Evolutionary conservation across 2,888 invertebrate species (phyloP), one percentile per base, ranked within the genome.

Genomic region (Lacanobia wlatinum): DNA sequence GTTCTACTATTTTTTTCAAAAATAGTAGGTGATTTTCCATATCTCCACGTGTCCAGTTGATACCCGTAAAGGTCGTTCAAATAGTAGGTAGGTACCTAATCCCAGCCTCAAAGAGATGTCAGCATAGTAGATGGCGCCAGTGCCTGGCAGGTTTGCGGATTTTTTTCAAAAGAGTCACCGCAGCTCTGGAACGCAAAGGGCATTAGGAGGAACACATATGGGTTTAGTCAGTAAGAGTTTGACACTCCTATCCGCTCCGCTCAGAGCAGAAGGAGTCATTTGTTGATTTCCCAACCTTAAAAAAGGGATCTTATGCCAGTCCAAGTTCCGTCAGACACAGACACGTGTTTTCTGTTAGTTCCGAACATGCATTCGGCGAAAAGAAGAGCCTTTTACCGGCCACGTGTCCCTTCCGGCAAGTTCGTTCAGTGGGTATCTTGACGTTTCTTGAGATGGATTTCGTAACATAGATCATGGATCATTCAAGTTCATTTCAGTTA

Each of bases 281-380:
- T 34, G 34, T 34, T 34, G 34, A 34, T 34, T 34, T 34, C 34
- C 34, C 34, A 34, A 34, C 34, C 34, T 34, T 6, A 34, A 34
- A 34, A 34, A 34, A n/a, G 2, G 21, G 14, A 10, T 2, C 10
- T 48, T 14, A 60, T 48, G 21, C 55, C 38, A 48, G 21, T 14
- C 8, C 18, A 21, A 28, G 28, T 48, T 78, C 40, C 21, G 7
- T 14, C 38, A 46, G n/a, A 28, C 6, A 12, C 12, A 14, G 43
- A 80, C 48, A 48, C 23, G 60, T 55, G 46, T 73, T 40, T 53
- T 43, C 60, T 80, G 12, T 58, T 58, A 46, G 2, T 46, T 46
- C 52, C 14, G 43, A 18, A 46, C 5, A 48, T 48, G 48, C 18
- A 21, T 52, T 23, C 7, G 12, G 21, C 16, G 48, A 69, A 38